Evolutionary conservation across 2,797 vertebrate genomes (phyloP).

Genomic region (Ambastaia sidthimunki): DNA sequence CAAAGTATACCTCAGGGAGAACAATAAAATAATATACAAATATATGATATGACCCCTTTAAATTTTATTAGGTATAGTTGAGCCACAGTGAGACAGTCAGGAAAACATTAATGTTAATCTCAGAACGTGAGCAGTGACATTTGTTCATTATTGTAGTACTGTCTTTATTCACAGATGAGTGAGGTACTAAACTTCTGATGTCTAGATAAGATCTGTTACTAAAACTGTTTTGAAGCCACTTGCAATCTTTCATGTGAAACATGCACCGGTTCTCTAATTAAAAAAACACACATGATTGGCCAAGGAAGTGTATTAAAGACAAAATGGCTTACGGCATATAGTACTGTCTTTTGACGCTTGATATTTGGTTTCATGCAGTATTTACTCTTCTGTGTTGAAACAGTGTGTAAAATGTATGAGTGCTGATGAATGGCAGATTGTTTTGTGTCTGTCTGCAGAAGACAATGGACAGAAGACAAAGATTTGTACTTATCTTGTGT

Average conservation of each 20-base stretch:
- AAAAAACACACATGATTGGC: not conserved
- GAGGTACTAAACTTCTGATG: slow-evolving; percentile 28
- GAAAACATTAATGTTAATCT: not conserved
- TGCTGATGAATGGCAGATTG: slow-evolving; percentile 51
- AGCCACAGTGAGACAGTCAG: not conserved
- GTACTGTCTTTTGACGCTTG: not conserved
- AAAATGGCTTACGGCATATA: slow-evolving; percentile 31
- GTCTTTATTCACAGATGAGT: slow-evolving; percentile 10
- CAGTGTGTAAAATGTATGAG: slow-evolving; percentile 30
- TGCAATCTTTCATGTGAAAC: slow-evolving; percentile 14
- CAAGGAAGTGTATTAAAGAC: slow-evolving; percentile 15
- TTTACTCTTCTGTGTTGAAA: slow-evolving; percentile 31
- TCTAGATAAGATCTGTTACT: not conserved
- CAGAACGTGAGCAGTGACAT: not conserved
- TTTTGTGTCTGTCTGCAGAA: slow-evolving; percentile 36
- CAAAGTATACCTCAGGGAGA: slow-evolving; percentile 4
- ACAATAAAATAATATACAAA: not conserved
- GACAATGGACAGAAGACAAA: slow-evolving; percentile 48
- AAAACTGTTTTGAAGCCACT: not conserved
- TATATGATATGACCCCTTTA: not conserved
- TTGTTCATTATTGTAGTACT: not conserved
- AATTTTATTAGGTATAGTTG: not conserved
- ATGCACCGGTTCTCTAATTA: not conserved
- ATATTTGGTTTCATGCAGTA: slow-evolving; percentile 36
- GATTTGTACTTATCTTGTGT: slow-evolving; percentile 49